Percentiles rank a stretch among this genome's conserved stretches.
Evolutionary conservation across 2,797 vertebrate species (phyloP).

Genomic region (Masticophis lateralis): DNA sequence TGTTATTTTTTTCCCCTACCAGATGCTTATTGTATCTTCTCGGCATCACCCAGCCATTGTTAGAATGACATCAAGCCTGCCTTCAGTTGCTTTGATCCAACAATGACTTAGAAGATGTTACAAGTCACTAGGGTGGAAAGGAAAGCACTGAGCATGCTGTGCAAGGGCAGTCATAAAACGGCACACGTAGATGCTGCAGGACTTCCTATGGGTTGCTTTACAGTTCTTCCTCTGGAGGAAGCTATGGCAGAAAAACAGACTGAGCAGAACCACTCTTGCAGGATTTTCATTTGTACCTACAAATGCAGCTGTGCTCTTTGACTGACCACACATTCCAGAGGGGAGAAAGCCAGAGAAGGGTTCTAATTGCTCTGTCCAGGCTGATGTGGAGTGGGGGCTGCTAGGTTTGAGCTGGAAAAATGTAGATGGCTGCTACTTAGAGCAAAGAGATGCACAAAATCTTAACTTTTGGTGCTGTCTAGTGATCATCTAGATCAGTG

Average conservation of each 20-base stretch:
- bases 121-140: not conserved
- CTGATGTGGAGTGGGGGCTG: not conserved
- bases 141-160: not conserved
- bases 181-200: not conserved
- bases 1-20: not conserved
- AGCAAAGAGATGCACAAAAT: not conserved
- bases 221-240: not conserved
- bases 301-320: not conserved
- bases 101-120: not conserved
- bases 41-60: not conserved
- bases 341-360: not conserved
- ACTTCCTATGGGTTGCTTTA: not conserved
- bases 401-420: not conserved
- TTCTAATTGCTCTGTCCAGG: not conserved
- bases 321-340: not conserved
- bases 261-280: not conserved
- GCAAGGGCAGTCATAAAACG: not conserved
- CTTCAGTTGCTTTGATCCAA: not conserved
- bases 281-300: not conserved
- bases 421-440: not conserved
- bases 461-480: not conserved
- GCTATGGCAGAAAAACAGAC: not conserved
- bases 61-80: not conserved
- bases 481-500: not conserved
- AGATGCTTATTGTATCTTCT: not conserved